phyloP scores from a whole-genome alignment of 2,888 invertebrate species.

The Nomada ruficornis region DNA sequence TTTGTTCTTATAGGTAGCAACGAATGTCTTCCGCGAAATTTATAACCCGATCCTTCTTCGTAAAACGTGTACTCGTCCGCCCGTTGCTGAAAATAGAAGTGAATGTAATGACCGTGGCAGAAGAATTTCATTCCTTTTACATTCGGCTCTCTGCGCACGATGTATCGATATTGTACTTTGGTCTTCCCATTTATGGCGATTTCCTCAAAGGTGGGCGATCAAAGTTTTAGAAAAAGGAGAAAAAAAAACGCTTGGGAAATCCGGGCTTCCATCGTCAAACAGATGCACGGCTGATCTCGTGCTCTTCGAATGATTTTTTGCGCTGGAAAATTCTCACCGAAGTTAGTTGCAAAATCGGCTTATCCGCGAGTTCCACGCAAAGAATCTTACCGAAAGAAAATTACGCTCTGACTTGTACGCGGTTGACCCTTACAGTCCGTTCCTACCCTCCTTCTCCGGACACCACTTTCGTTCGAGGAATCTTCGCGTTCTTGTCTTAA shows the following conservation, averaged over 20 bases:
- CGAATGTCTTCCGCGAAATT: constrained; percentile 36
- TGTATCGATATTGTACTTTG: background rate
- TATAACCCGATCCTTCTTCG: constrained; percentile 13
- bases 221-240: background rate
- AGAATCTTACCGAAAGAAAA: constrained; percentile 51
- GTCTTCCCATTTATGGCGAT: background rate
- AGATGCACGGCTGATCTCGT: background rate
- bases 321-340: constrained; percentile 45
- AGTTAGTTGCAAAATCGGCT: constrained; percentile 60
- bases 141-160: background rate
- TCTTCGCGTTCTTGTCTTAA: constrained; percentile 79
- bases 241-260: background rate
- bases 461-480: constrained; percentile 36
- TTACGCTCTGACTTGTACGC: constrained; percentile 53
- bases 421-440: constrained; percentile 66
- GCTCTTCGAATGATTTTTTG: constrained; percentile 10
- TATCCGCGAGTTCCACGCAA: constrained; percentile 55
- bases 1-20: background rate
- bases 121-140: background rate
- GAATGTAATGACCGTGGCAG: background rate
- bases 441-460: constrained; percentile 34
- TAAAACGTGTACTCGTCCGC: background rate
- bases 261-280: background rate
- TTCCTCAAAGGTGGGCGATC: background rate
- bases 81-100: background rate